phyloP scores from a whole-genome alignment of 2,113 vertebrate genomes.

The Glaucomys volans region DNA sequence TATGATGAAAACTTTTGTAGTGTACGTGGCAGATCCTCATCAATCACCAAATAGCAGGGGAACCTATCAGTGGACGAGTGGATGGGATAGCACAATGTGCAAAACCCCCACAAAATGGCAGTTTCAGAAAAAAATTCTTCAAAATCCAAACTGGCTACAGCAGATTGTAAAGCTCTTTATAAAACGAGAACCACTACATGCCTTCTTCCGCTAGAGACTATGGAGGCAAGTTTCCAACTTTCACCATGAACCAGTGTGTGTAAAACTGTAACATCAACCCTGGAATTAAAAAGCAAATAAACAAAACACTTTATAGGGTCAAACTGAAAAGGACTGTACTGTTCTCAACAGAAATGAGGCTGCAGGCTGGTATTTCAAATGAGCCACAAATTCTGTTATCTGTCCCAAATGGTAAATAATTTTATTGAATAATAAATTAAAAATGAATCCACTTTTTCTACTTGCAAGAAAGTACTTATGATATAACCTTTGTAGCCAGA shows the following conservation, averaged over 20 bases:
- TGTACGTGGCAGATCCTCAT: background rate
- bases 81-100: background rate
- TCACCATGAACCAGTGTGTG: conserved; percentile 50
- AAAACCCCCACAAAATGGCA: conserved; percentile 37
- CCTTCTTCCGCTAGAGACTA: conserved; percentile 63
- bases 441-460: conserved; percentile 79
- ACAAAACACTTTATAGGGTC: conserved; percentile 67
- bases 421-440: conserved; percentile 81
- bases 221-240: conserved; percentile 68
- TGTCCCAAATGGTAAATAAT: conserved; percentile 78
- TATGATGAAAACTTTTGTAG: background rate
- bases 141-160: conserved; percentile 36
- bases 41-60: background rate
- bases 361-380: conserved; percentile 72
- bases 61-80: background rate
- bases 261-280: conserved; percentile 68
- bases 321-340: conserved; percentile 70
- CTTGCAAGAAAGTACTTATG: conserved; percentile 72
- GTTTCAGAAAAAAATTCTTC: conserved; percentile 58
- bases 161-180: conserved; percentile 49
- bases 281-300: conserved; percentile 81
- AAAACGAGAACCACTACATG: background rate
- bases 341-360: conserved; percentile 73
- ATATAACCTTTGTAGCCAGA: conserved; percentile 53
- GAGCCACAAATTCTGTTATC: conserved; percentile 74